Base-by-base conservation (phyloP, 2,113 vertebrate species). In the Pavo muticus region DNA sequence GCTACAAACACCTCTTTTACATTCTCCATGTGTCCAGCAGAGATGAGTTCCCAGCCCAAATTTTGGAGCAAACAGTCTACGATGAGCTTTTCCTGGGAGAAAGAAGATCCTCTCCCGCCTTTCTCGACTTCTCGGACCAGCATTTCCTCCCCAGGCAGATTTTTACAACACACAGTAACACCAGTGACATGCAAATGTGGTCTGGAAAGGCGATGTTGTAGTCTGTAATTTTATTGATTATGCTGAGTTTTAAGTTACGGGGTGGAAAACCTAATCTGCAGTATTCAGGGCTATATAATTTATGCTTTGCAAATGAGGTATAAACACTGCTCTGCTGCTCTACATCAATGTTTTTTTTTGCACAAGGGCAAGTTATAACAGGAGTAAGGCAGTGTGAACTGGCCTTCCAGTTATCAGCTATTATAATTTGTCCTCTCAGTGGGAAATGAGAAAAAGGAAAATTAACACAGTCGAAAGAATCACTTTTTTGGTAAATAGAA, bases 181-280 rank as follows among this genome's bases (percentile, higher is more conserved):
- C 15, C 0, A 1, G 37, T 35, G 70, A 76, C 32, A 48, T 60
- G 68, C 69, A 84, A 86, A 80, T 29, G 40, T 45, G 23, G 9
- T 56, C 61, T 75, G 78, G 60, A 93, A 90, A 69, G 50, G 44
- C 35, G 68, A 24, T 4, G 1, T 6, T 25, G 7, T 29, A 71
- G 52, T 37, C 82, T 60, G 23, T 81, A 91, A 57, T 78, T 93
- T 84, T 73, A 95, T 95, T 90, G 93, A 94, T 94, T 90, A 88
- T 40, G 60, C 80, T 90, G 79, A 78, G 25, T 81, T 94, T 95
- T 80, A 90, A 91, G 88, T 74, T 88, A 95, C 29, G 37, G 79
- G 25, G 40, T 88, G 42, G 73, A 85, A 83, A 83, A 56, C 57
- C 35, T 83, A 74, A 93, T 75, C 57, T 65, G 24, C n/a, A 93